Evolutionary conservation across 1,140 invertebrate species (phyloP).

Genomic region (Scaptomyza graminum): DNA sequence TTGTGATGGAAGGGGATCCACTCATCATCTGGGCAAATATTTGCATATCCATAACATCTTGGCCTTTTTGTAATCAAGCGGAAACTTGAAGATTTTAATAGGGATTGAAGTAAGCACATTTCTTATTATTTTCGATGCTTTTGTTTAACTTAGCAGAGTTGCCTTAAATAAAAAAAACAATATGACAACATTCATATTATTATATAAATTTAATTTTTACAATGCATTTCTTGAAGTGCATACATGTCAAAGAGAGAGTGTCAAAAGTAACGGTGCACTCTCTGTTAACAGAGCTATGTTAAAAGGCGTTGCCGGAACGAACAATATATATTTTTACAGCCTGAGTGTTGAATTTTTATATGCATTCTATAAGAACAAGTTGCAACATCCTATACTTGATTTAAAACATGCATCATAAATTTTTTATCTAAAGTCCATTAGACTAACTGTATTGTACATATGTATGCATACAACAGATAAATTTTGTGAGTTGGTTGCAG

Average conservation of each 20-base stretch:
- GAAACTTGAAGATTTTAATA: background rate
- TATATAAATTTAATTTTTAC: too few relatives aligned
- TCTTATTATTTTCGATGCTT: too few relatives aligned
- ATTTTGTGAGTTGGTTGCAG: conserved; percentile 25
- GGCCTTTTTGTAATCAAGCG: conserved; percentile 9
- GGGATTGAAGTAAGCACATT: background rate
- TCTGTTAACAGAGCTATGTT: too few relatives aligned
- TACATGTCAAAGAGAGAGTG: too few relatives aligned
- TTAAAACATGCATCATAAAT: conserved; percentile 52
- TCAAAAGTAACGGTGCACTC: too few relatives aligned
- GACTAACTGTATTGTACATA: conserved; percentile 34
- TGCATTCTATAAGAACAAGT: background rate
- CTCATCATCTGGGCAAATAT: conserved; percentile 56
- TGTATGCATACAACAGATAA: background rate
- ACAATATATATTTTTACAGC: too few relatives aligned
- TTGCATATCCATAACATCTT: conserved; percentile 24
- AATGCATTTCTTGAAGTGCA: too few relatives aligned
- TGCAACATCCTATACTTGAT: background rate
- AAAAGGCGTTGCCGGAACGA: too few relatives aligned
- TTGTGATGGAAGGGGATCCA: conserved; percentile 1
- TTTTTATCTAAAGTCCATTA: conserved; percentile 65
- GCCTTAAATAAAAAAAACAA: too few relatives aligned
- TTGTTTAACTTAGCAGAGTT: too few relatives aligned
- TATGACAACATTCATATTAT: too few relatives aligned
- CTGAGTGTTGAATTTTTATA: too few relatives aligned